phyloP scores from a whole-genome alignment of 2,113 vertebrate genomes.

The Larimichthys crocea region DNA sequence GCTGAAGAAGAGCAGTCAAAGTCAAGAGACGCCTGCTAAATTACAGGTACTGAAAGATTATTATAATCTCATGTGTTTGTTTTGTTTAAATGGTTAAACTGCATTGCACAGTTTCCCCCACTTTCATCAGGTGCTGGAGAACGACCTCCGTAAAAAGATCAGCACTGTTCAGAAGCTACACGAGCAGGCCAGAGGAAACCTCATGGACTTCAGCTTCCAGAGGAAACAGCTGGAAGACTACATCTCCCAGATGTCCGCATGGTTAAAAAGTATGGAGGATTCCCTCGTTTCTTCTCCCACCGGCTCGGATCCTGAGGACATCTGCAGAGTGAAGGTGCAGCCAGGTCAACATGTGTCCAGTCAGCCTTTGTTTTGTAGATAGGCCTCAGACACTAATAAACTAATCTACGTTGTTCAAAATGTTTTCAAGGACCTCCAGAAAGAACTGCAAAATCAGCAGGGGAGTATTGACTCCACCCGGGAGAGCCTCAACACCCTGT shows the following conservation, averaged over 20 bases:
- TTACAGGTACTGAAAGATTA: slow-evolving; percentile 86
- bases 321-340: slow-evolving; percentile 92
- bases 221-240: slow-evolving; percentile 89
- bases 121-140: slow-evolving; percentile 89
- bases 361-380: neutral
- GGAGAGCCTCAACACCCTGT: slow-evolving; percentile 93
- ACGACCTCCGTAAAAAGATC: slow-evolving; percentile 91
- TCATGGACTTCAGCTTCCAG: slow-evolving; percentile 89
- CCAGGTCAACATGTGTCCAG: neutral
- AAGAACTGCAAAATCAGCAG: slow-evolving; percentile 93
- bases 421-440: slow-evolving; percentile 89
- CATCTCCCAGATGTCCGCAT: slow-evolving; percentile 86
- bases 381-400: neutral
- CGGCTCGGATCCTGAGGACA: slow-evolving; percentile 85
- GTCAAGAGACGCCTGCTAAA: slow-evolving; percentile 88
- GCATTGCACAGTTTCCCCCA: neutral
- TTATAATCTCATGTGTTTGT: neutral
- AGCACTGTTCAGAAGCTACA: slow-evolving; percentile 87
- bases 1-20: slow-evolving; percentile 87
- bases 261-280: slow-evolving; percentile 88
- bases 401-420: neutral
- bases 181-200: slow-evolving; percentile 86
- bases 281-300: slow-evolving; percentile 83
- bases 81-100: neutral
- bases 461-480: slow-evolving; percentile 87